phyloP scores from a whole-genome alignment of 2,888 invertebrate species.

The Stegophylla sp. region DNA sequence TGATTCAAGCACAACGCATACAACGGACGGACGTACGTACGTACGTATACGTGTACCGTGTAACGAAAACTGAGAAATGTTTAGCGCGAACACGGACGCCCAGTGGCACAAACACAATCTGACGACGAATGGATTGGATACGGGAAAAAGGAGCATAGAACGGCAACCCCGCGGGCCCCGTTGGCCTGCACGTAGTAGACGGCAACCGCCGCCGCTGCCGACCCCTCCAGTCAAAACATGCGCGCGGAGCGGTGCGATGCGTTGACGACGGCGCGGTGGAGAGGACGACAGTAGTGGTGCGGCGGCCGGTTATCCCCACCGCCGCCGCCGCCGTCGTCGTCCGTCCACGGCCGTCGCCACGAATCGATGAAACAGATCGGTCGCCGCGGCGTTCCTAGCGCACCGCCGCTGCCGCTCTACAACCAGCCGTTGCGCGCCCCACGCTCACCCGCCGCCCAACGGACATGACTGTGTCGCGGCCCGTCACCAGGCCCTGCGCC shows the following conservation, averaged over 20 bases:
- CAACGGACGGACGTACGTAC: not conserved
- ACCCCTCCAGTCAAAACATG: not conserved
- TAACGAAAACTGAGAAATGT: constrained; percentile 52
- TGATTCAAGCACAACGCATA: too few relatives aligned
- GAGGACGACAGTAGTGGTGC: not conserved
- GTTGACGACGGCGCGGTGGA: constrained; percentile 1
- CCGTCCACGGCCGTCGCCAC: not conserved
- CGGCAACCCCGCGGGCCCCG: constrained; percentile 5
- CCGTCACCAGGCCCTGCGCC: not conserved
- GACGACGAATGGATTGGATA: constrained; percentile 53
- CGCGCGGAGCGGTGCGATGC: not conserved
- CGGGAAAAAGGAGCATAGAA: constrained; percentile 44
- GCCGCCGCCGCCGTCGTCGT: not conserved
- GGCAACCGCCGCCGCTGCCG: not conserved
- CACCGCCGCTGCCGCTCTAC: not conserved
- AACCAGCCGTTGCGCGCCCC: not conserved
- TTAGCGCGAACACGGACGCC: constrained; percentile 35
- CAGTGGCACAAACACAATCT: constrained; percentile 58
- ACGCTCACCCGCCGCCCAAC: not conserved
- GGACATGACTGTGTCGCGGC: too few relatives aligned
- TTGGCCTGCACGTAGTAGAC: too few relatives aligned
- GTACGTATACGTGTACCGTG: not conserved
- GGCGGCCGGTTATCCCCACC: constrained; percentile 37
- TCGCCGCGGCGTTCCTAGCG: too few relatives aligned
- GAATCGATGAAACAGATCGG: constrained; percentile 38